Conservation (phyloP, 2,797 vertebrate genomes). For the Cuculus canorus region DNA sequence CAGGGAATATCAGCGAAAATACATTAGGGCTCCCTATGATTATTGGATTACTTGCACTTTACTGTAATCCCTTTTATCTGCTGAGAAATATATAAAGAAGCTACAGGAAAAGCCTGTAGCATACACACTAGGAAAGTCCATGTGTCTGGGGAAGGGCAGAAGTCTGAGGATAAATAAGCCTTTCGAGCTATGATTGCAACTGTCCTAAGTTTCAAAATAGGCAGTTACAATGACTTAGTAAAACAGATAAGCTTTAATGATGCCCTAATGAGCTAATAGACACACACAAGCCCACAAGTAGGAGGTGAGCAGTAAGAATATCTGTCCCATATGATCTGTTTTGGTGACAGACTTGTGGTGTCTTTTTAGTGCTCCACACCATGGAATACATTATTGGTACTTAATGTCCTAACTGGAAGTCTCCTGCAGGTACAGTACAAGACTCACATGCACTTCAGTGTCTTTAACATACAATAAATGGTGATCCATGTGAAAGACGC, state of each 20-base stretch:
- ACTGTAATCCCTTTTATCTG: conserved; percentile 11
- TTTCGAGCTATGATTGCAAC: neutral
- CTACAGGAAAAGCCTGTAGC: neutral
- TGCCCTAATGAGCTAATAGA: neutral
- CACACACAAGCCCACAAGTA: neutral
- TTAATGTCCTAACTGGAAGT: neutral
- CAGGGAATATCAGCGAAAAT: neutral
- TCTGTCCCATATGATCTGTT: neutral
- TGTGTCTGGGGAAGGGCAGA: neutral
- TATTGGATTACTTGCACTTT: neutral
- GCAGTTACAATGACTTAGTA: neutral
- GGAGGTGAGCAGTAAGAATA: neutral
- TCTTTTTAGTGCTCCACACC: neutral
- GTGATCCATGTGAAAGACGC: neutral
- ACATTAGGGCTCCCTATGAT: neutral
- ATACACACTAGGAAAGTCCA: neutral
- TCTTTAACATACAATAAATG: neutral
- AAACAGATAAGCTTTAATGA: conserved; percentile 10
- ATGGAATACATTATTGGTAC: neutral
- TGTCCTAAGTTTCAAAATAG: conserved; percentile 1
- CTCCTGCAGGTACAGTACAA: accelerated
- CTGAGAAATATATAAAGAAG: neutral
- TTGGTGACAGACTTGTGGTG: neutral
- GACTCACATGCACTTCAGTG: neutral
- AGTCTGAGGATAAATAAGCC: neutral